phyloP scores from a whole-genome alignment of 2,888 invertebrate genomes.

The Parascotia fuliginaria region DNA sequence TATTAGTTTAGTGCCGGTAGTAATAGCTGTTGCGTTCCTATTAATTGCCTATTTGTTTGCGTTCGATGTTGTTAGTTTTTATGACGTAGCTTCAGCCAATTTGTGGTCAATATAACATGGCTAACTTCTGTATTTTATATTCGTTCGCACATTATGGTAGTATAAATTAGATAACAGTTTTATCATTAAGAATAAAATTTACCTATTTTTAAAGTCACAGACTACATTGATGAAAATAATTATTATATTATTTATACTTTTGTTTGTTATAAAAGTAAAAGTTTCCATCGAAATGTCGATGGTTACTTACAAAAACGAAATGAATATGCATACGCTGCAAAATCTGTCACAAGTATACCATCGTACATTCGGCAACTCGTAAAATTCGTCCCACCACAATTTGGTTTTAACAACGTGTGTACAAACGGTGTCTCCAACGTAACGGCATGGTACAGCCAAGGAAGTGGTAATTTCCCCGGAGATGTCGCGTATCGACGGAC shows the following conservation, averaged over 20 bases:
- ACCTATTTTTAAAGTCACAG: no score
- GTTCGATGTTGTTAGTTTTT: slow-evolving; percentile 16
- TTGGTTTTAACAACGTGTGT: slow-evolving; percentile 55
- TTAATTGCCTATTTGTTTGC: slow-evolving; percentile 26
- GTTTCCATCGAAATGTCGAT: no score
- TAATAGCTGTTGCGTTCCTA: slow-evolving; percentile 22
- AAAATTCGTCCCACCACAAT: slow-evolving; percentile 54
- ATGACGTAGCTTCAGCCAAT: slow-evolving; percentile 5
- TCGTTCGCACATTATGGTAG: neutral
- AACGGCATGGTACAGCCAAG: slow-evolving; percentile 45
- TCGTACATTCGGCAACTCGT: slow-evolving; percentile 19
- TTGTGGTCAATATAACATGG: slow-evolving; percentile 6
- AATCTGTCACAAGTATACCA: neutral
- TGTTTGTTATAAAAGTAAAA: no score
- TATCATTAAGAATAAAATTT: no score
- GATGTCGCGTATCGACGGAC: slow-evolving; percentile 62
- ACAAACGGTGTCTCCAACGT: slow-evolving; percentile 53
- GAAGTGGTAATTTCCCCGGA: slow-evolving; percentile 68
- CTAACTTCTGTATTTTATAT: slow-evolving; percentile 3
- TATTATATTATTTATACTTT: no score
- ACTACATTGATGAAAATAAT: no score
- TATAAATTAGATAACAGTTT: neutral
- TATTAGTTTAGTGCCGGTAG: slow-evolving; percentile 32
- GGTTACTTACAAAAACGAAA: no score
- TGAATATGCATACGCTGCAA: neutral